Percentiles rank a stretch among this genome's conserved stretches.
Evolutionary conservation across 1,140 invertebrate genomes (phyloP).

Genomic region (Gryon sp.): DNA sequence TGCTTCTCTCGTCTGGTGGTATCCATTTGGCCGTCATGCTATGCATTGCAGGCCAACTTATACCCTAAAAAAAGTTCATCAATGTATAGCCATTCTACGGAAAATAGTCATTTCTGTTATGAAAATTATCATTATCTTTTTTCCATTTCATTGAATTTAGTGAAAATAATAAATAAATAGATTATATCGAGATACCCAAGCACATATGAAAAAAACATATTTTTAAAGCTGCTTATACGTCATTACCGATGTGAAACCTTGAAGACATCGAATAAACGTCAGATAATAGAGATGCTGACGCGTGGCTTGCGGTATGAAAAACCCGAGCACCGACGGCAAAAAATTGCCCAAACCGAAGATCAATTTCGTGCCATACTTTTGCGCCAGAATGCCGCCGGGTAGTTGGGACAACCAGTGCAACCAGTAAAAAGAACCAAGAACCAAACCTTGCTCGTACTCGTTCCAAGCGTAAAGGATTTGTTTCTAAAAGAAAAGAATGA

Average conservation of each 20-base stretch:
- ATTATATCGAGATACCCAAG: too few species aligned
- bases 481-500: too few species aligned
- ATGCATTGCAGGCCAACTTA: constrained; percentile 91
- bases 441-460: constrained; percentile 84
- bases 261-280: constrained; percentile 84
- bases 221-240: too few species aligned
- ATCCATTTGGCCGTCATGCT: constrained; percentile 91
- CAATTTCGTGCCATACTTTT: constrained; percentile 86
- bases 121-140: too few species aligned
- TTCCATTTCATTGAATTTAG: too few species aligned
- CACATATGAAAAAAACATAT: too few species aligned
- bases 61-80: constrained; percentile 81
- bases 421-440: constrained; percentile 88
- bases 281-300: constrained; percentile 82
- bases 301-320: constrained; percentile 81
- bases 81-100: too few species aligned
- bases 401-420: constrained; percentile 86
- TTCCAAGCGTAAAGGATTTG: constrained; percentile 83
- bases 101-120: too few species aligned
- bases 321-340: constrained; percentile 83
- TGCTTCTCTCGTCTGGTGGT: constrained; percentile 88
- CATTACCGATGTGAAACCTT: constrained; percentile 86
- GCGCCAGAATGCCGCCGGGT: constrained; percentile 90
- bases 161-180: too few species aligned
- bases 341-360: constrained; percentile 86